Percentiles rank a stretch among this genome's conserved stretches.
Conservation (phyloP, 2,113 vertebrate species). For the Cygnus atratus region DNA sequence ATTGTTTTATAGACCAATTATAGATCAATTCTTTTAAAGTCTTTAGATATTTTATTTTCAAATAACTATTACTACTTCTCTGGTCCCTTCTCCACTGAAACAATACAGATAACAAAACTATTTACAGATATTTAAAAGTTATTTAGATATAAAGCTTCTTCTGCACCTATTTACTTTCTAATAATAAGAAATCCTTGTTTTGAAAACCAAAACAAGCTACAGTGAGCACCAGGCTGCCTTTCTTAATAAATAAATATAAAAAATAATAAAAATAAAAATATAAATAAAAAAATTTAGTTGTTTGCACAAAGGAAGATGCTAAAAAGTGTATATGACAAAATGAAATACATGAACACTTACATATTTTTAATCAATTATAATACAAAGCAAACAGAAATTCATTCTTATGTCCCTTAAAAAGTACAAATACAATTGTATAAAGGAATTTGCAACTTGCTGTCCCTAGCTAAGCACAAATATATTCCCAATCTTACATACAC, state of each 20-base stretch:
- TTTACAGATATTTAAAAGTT: background rate
- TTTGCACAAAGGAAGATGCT: background rate
- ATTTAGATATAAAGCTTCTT: background rate
- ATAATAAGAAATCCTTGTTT: background rate
- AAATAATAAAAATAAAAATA: background rate
- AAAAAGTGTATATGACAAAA: background rate
- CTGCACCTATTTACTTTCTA: background rate
- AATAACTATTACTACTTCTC: background rate
- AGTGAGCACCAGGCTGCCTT: background rate
- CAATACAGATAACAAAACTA: background rate
- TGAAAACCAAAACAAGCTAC: background rate
- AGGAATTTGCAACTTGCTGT: background rate
- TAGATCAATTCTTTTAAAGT: background rate
- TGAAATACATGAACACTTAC: background rate
- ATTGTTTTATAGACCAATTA: background rate
- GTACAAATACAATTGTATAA: background rate
- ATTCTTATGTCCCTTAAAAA: background rate
- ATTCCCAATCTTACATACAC: conserved; percentile 6
- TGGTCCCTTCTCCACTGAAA: background rate
- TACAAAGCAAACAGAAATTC: background rate
- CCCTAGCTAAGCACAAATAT: background rate
- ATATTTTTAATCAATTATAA: background rate
- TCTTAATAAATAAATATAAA: background rate
- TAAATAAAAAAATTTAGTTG: background rate
- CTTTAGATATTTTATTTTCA: background rate